These are phyloP conservation scores for Adoxophyes honmai DNA, from an alignment of 1,140 invertebrate genomes.

Conservation along the genomic window DNA sequence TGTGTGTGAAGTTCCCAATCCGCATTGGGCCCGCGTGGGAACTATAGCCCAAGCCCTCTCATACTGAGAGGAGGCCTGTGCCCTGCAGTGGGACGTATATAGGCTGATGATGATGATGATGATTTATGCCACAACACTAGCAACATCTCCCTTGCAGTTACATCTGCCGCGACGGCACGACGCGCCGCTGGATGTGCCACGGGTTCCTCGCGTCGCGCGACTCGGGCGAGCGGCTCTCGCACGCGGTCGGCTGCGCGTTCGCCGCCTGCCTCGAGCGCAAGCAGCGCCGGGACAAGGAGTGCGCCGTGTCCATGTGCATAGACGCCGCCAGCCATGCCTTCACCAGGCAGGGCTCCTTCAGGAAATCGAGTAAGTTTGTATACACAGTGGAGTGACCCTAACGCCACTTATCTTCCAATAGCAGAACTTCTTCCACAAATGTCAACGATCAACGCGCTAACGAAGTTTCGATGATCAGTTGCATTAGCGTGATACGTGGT, in stretches of 20 bases:
- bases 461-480: too few relatives aligned
- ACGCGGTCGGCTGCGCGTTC: conserved; percentile 99
- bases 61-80: too few relatives aligned
- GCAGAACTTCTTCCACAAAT: too few relatives aligned
- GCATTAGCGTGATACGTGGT: too few relatives aligned
- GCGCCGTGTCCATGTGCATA: conserved; percentile 95
- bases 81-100: too few relatives aligned
- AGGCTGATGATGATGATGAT: too few relatives aligned
- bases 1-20: too few relatives aligned
- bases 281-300: conserved; percentile 98
- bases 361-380: conserved; percentile 73
- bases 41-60: too few relatives aligned
- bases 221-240: conserved; percentile 97
- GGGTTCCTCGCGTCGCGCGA: conserved; percentile 98
- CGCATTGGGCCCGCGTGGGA: too few relatives aligned
- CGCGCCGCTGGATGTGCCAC: conserved; percentile 98
- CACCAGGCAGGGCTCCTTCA: conserved; percentile 94
- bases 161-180: conserved; percentile 80
- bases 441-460: too few relatives aligned
- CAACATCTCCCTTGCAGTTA: conserved; percentile 60
- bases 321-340: conserved; percentile 97
- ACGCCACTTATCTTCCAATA: too few relatives aligned
- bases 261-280: conserved; percentile 98
- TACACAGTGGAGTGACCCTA: not conserved
- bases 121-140: too few relatives aligned